A percentile compares a stretch with the other conserved stretches of the same genome.
Conservation (phyloP, 2,113 vertebrate species). For the Psettodes erumei region DNA sequence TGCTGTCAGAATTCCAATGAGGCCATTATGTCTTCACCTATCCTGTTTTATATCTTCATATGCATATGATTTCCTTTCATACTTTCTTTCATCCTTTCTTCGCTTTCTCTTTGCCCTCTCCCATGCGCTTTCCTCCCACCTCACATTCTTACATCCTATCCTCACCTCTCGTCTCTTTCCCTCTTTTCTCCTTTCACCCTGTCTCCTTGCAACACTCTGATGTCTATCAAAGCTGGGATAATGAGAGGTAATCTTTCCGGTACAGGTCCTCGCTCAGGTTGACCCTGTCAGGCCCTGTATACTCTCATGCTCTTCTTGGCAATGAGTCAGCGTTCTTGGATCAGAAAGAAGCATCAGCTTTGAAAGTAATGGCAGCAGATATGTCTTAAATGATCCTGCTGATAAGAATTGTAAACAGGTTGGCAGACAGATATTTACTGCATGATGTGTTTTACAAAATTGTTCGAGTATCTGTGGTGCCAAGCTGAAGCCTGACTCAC, state of each 20-base stretch:
- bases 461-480: not conserved
- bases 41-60: constrained; percentile 15
- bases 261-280: not conserved
- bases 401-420: not conserved
- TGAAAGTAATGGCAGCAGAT: not conserved
- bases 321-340: not conserved
- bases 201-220: constrained; percentile 14
- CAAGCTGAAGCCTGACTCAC: not conserved
- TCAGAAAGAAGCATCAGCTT: not conserved
- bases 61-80: constrained; percentile 6
- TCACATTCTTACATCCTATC: constrained; percentile 6
- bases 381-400: not conserved
- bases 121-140: not conserved
- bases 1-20: constrained; percentile 51
- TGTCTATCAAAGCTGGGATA: constrained; percentile 38
- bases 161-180: not conserved
- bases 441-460: not conserved
- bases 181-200: not conserved
- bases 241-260: constrained; percentile 24
- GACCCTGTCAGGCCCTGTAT: not conserved
- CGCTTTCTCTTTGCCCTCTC: constrained; percentile 20
- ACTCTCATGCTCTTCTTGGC: not conserved
- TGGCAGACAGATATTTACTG: not conserved
- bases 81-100: not conserved
- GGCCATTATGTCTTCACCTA: constrained; percentile 21